Base-by-base conservation (phyloP, 30 jellyfish, hydroid and myxozoan species). In the Clytia hemisphaerica region DNA sequence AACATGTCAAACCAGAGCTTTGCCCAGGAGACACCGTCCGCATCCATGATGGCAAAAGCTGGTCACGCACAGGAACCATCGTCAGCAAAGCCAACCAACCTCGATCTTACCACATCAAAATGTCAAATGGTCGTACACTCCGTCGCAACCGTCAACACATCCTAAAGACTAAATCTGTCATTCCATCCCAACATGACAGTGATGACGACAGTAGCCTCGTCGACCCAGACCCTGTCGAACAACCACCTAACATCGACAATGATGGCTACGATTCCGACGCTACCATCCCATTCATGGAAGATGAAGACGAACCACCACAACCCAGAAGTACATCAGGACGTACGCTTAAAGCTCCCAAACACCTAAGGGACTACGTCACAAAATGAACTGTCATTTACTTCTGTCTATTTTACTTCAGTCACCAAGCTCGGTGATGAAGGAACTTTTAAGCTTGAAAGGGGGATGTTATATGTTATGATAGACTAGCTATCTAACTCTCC, bases 91-190 rank as follows among this genome's bases (percentile, higher is more conserved):
- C 76, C 65, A 61, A 61, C 3, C 75, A 72, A 57, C 84, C 84
- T 7, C 37, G 73, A 25, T 75, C 85, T 21, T 73, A 73, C 37
- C 27, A 14, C 37, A 27, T 73, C 6, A 37, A 59, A 58, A 73
- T 71, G 30, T 58, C 36, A 6, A 40, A 73, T 15, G 83, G 72
- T 16, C 71, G 42, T 7, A 42, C 36, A 4, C 79, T 73, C 30
- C 6, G 86, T 15, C 66, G 86, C 7, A 73, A 58, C 45, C 80
- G 78, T 18, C 71, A 38, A 73, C 86, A 73, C 67, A 29, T 73
- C 2, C 74, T 73, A 51, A 45, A 38, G 35, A 24, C 61, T 5
- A 73, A 59, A 73, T 42, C 58, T 31, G 27, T 14, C 27, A 7
- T 9, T 21, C 10, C 15, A 7, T 50, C 65, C 15, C 18, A 51